phyloP scores from a whole-genome alignment of 1,140 invertebrate genomes.

The Bombus waltoni region DNA sequence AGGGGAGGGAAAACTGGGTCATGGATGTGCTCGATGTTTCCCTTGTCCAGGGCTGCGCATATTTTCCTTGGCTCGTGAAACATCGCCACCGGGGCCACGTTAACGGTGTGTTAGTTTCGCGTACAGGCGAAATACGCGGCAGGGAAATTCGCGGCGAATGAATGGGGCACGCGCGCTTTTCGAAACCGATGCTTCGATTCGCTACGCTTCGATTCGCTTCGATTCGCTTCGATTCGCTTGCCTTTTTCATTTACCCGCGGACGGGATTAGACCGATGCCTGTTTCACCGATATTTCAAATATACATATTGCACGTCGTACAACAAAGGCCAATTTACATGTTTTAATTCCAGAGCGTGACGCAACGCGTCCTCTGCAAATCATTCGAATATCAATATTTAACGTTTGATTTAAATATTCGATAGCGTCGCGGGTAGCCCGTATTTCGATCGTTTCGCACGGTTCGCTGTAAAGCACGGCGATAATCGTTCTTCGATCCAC shows the following conservation, averaged over 20 bases:
- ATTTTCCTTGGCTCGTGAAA: slow-evolving; percentile 29
- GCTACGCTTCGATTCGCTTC: background rate
- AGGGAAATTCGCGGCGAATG: background rate
- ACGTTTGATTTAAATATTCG: background rate
- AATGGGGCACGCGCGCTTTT: background rate
- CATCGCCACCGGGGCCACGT: background rate
- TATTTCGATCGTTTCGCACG: background rate
- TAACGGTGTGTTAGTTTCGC: background rate
- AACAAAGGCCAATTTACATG: background rate
- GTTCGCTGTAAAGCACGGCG: background rate
- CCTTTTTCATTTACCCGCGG: background rate
- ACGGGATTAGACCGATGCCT: background rate
- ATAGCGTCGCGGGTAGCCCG: background rate
- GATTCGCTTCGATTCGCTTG: slow-evolving; percentile 1
- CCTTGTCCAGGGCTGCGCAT: slow-evolving; percentile 9
- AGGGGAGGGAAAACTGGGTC: slow-evolving; percentile 20
- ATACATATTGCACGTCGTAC: background rate
- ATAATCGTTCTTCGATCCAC: background rate
- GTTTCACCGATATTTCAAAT: background rate
- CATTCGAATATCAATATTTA: slow-evolving; percentile 4
- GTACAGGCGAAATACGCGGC: background rate
- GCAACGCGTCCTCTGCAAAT: background rate
- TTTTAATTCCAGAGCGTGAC: background rate
- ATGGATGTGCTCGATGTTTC: slow-evolving; percentile 32
- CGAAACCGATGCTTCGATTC: background rate